Evolutionary conservation across 2,797 vertebrate genomes (phyloP).

Genomic region (Odontamblyopus rebecca): DNA sequence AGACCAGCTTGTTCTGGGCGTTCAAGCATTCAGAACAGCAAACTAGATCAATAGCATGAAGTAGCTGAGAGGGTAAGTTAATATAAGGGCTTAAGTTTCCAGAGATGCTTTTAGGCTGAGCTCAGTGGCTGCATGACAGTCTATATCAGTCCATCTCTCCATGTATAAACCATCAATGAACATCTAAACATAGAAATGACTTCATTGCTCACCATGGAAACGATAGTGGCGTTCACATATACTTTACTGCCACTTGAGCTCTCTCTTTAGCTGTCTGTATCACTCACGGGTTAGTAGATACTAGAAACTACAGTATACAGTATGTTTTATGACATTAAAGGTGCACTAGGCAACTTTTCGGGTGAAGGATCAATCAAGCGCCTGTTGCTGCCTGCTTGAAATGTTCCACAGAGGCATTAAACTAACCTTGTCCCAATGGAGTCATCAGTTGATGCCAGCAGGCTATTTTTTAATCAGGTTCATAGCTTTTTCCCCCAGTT

Average conservation of each 20-base stretch:
- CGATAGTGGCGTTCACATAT: constrained; percentile 48
- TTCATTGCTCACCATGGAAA: constrained; percentile 37
- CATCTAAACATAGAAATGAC: constrained; percentile 31
- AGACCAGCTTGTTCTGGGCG: constrained; percentile 65
- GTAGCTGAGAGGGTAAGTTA: constrained; percentile 71
- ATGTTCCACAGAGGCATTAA: too few species aligned
- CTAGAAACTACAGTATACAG: background rate
- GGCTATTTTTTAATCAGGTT: too few species aligned
- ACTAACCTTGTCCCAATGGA: too few species aligned
- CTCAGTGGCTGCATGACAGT: constrained; percentile 39
- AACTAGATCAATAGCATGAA: constrained; percentile 70
- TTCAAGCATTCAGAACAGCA: constrained; percentile 43
- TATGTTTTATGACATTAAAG: background rate
- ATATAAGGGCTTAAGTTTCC: constrained; percentile 67
- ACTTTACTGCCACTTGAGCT: constrained; percentile 32
- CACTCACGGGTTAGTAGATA: background rate
- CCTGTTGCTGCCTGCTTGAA: too few species aligned
- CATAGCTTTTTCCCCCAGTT: too few species aligned
- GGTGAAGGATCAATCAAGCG: too few species aligned
- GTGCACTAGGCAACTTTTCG: too few species aligned
- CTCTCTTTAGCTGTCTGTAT: constrained; percentile 22
- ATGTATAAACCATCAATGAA: constrained; percentile 34
- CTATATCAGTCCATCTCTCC: constrained; percentile 32
- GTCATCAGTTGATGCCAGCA: too few species aligned
- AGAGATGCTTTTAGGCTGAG: constrained; percentile 60